Percentiles rank a stretch among this genome's conserved stretches.
Conservation (phyloP, 1,140 invertebrate species). For the Drosophila mojavensis region DNA sequence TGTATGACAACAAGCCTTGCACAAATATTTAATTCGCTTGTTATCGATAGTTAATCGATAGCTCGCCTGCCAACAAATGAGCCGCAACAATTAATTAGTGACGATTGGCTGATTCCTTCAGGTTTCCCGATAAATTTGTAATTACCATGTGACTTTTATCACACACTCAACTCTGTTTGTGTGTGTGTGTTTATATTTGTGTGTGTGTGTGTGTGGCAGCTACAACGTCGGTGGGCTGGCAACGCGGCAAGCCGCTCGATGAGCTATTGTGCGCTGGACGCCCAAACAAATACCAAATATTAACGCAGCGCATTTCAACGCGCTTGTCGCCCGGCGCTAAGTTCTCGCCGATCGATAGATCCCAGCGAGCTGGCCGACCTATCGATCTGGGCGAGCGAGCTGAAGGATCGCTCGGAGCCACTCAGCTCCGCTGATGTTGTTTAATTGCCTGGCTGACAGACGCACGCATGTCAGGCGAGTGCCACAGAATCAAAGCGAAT, state of each 20-base stretch:
- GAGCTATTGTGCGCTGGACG: slow-evolving; percentile 37
- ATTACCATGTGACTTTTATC: slow-evolving; percentile 14
- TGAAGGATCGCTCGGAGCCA: slow-evolving; percentile 27
- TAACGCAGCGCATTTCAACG: slow-evolving; percentile 73
- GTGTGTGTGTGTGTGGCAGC: slow-evolving; percentile 24
- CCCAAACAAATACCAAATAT: slow-evolving; percentile 81
- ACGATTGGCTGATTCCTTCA: too few relatives aligned
- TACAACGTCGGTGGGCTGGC: slow-evolving; percentile 55
- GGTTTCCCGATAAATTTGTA: slow-evolving; percentile 10
- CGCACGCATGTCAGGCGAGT: slow-evolving; percentile 69
- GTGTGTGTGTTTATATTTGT: background rate
- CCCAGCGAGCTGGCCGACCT: background rate
- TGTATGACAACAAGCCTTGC: too few relatives aligned
- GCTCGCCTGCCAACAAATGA: background rate
- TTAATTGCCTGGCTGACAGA: slow-evolving; percentile 76
- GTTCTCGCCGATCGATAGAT: slow-evolving; percentile 20
- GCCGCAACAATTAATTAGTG: background rate
- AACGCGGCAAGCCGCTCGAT: slow-evolving; percentile 41
- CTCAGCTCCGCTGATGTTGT: slow-evolving; percentile 67
- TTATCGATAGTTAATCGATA: slow-evolving; percentile 4
- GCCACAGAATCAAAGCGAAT: slow-evolving; percentile 72
- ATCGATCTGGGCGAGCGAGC: slow-evolving; percentile 8
- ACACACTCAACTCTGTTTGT: background rate
- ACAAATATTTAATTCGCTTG: background rate
- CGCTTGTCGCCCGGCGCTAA: slow-evolving; percentile 36